phyloP scores from a whole-genome alignment of 2,113 vertebrate species.

The Leptobrachium leishanense region DNA sequence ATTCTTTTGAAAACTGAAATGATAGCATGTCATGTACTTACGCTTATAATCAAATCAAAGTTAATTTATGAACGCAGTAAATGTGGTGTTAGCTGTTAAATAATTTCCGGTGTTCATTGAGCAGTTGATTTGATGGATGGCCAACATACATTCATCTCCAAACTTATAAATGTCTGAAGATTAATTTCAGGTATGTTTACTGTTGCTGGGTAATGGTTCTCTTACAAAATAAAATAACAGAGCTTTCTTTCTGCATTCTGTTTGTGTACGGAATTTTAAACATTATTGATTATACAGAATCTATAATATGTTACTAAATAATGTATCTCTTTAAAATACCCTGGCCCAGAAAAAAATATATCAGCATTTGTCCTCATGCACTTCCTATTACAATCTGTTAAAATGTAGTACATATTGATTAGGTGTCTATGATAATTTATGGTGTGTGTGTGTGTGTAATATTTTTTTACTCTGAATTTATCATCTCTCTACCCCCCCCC shows the following conservation, averaged over 20 bases:
- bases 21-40: too few relatives aligned
- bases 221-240: conserved; percentile 18
- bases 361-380: conserved; percentile 31
- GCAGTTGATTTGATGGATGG: too few relatives aligned
- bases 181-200: not conserved
- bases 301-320: conserved; percentile 53
- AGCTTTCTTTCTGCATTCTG: conserved; percentile 22
- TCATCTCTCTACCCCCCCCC: not conserved
- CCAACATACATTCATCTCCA: too few relatives aligned
- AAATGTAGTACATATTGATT: conserved; percentile 48
- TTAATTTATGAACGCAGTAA: too few relatives aligned
- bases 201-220: conserved; percentile 1
- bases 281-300: conserved; percentile 57
- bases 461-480: conserved; percentile 22
- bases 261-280: conserved; percentile 9
- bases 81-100: too few relatives aligned
- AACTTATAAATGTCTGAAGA: not conserved
- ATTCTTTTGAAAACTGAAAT: too few relatives aligned
- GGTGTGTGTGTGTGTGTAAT: not conserved
- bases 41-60: too few relatives aligned
- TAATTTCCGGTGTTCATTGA: too few relatives aligned
- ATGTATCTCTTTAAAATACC: conserved; percentile 50
- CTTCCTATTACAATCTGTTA: conserved; percentile 40
- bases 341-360: conserved; percentile 44
- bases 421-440: conserved; percentile 28